Evolutionary conservation across 2,888 invertebrate species (phyloP).

Genomic region (Autographa gamma): DNA sequence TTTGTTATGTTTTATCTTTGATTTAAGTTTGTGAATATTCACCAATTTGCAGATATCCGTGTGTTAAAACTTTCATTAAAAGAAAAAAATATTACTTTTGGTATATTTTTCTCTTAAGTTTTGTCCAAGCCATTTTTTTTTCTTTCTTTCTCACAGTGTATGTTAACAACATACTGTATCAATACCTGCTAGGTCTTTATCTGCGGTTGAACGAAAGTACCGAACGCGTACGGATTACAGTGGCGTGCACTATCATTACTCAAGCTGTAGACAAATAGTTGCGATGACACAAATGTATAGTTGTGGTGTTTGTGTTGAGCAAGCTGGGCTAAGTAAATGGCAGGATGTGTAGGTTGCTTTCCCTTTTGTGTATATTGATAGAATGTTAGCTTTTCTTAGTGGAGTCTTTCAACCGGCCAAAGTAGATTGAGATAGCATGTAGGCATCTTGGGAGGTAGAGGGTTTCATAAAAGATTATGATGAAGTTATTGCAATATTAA

Average conservation of each 20-base stretch:
- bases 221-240: conserved; percentile 40
- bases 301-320: conserved; percentile 43
- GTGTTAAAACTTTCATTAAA: too few species aligned
- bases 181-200: conserved; percentile 32
- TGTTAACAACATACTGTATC: conserved; percentile 19
- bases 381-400: neutral
- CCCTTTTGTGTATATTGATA: conserved; percentile 34
- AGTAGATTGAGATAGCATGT: too few species aligned
- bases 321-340: conserved; percentile 32
- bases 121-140: neutral
- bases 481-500: too few species aligned
- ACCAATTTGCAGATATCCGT: too few species aligned
- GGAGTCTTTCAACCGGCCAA: too few species aligned
- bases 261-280: conserved; percentile 37
- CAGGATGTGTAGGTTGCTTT: conserved; percentile 26
- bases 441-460: too few species aligned
- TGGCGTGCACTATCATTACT: conserved; percentile 44
- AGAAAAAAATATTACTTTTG: too few species aligned
- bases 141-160: neutral
- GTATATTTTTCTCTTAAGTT: too few species aligned
- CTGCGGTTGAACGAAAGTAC: conserved; percentile 58
- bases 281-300: conserved; percentile 39
- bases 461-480: too few species aligned
- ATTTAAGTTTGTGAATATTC: too few species aligned
- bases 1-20: too few species aligned